Base-by-base conservation (phyloP, 1,140 invertebrate genomes). In the Drosophila repletoides region DNA sequence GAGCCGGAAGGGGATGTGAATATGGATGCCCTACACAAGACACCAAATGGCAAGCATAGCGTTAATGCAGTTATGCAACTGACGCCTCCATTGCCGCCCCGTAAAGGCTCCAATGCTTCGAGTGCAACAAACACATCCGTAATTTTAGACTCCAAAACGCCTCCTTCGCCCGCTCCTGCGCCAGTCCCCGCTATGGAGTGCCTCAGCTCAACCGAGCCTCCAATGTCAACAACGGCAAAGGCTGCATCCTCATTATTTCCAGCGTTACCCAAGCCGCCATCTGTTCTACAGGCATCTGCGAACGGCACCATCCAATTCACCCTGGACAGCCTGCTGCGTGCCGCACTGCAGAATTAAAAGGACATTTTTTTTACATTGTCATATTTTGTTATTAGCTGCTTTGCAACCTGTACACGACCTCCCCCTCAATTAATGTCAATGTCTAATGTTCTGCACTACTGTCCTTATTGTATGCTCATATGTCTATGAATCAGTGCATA, bases 321-420 rank as follows among this genome's bases (percentile, higher is more conserved):
- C 10, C 40, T 81, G 36, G 80, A 86, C 59, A 88, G 83, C 41
- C 70, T 88, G 28, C 51, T 89, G 36, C 76, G 88, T 31, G 71
- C 74, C 6, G 84, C 88, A n/a, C 51, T 89, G 51, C 84, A 88
- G 19, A 88, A 88, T 65, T 88, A 68, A 72, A n/a, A n/a, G n/a
- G n/a, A 22, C 31, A 43, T 28, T 40, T 48, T 21, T 17, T 2
- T 24, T n/a, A 4, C 10, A 17, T 10, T 31, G 26, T 21, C 12
- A 51, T 46, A 36, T 26, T 67, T 46, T 34, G 40, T 53, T 63
- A 63, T 55, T 41, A 48, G 59, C 31, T 38, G 21, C 43, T 26
- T 41, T 19, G 34, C 28, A 19, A 9, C 45, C 43, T 6, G 26
- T 40, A 21, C 26, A 29, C 40, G 24, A 34, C 49, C 12, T 33